Conservation (phyloP, 2,888 invertebrate species). For the Drosophila pseudotakahashii region DNA sequence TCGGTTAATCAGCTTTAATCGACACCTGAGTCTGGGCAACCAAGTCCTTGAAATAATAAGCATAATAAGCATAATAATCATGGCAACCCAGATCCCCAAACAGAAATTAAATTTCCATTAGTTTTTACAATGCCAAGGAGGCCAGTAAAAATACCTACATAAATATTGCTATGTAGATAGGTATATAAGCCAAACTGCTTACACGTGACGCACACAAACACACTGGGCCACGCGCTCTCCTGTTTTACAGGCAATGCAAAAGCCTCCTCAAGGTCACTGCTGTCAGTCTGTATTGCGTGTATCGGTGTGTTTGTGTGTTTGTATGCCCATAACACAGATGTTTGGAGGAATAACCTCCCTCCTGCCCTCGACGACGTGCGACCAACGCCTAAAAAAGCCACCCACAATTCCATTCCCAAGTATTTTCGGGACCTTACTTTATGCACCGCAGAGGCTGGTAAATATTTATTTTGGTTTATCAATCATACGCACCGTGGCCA, state of each 20-base stretch:
- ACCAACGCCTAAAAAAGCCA: constrained; percentile 54
- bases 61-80: constrained; percentile 42
- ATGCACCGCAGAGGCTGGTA: constrained; percentile 71
- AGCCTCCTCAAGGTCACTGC: constrained; percentile 70
- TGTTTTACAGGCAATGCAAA: constrained; percentile 50
- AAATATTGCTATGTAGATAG: constrained; percentile 1
- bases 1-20: constrained; percentile 47
- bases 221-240: constrained; percentile 40
- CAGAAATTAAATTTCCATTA: constrained; percentile 50
- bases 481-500: constrained; percentile 73
- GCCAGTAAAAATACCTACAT: constrained; percentile 1
- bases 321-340: constrained; percentile 52
- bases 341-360: constrained; percentile 26
- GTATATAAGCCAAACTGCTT: constrained; percentile 28
- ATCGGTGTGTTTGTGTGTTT: constrained; percentile 6
- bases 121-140: constrained; percentile 42
- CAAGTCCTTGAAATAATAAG: constrained; percentile 4
- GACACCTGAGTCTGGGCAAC: constrained; percentile 28
- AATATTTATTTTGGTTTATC: constrained; percentile 79
- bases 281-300: constrained; percentile 46
- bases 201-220: constrained; percentile 40
- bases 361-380: constrained; percentile 20
- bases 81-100: constrained; percentile 37
- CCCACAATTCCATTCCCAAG: constrained; percentile 2
- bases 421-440: constrained; percentile 37